phyloP scores from a whole-genome alignment of 2,888 invertebrate genomes.

The Chirona hameri region DNA sequence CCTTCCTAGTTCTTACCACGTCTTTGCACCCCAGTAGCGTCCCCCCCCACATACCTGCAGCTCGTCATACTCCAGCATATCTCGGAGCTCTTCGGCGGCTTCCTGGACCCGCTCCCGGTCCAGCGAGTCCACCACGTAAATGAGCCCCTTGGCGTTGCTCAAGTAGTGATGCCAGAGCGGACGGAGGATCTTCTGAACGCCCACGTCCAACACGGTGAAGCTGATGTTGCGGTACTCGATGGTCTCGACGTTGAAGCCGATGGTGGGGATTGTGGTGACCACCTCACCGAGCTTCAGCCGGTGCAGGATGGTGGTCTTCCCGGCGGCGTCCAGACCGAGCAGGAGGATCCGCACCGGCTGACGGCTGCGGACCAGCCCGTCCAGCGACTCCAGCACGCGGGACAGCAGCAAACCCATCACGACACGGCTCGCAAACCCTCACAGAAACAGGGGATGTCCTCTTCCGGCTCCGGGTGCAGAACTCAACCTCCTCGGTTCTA shows the following conservation, averaged over 20 bases:
- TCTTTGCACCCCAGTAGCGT: no score
- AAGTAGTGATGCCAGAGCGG: no score
- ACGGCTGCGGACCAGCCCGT: neutral
- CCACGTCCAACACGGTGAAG: no score
- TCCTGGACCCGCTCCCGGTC: no score
- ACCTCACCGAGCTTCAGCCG: slow-evolving; percentile 23
- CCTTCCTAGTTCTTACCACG: no score
- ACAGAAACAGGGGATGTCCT: no score
- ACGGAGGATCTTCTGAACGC: no score
- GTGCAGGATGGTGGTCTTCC: slow-evolving; percentile 22
- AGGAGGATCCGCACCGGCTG: neutral
- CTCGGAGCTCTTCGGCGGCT: no score
- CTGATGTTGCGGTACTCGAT: slow-evolving; percentile 24
- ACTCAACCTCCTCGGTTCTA: neutral
- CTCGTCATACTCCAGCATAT: no score
- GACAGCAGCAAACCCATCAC: slow-evolving; percentile 22
- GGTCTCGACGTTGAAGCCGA: slow-evolving; percentile 26
- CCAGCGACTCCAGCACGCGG: neutral
- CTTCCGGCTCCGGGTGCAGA: neutral
- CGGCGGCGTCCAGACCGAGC: slow-evolving; percentile 23
- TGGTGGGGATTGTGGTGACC: slow-evolving; percentile 26
- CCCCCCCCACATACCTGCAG: no score
- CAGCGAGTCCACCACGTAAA: no score
- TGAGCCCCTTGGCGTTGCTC: no score
- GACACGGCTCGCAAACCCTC: neutral